Evolutionary conservation across 2,113 vertebrate genomes (phyloP).

Genomic region (Smithornis capensis): DNA sequence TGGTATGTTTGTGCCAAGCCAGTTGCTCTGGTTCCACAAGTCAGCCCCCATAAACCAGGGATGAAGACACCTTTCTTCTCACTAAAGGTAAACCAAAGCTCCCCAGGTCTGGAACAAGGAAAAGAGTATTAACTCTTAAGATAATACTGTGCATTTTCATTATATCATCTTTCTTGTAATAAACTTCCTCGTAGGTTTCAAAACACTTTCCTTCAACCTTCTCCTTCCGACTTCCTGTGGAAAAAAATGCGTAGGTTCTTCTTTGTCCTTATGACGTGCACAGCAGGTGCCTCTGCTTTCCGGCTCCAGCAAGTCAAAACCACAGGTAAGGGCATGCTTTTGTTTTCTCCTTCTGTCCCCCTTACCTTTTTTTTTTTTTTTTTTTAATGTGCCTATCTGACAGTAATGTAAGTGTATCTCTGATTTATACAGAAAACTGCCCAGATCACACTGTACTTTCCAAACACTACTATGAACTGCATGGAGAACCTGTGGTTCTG

Average conservation of each 20-base stretch:
- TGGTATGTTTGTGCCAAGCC: neutral
- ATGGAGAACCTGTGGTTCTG: conserved; percentile 83
- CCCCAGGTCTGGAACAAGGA: neutral
- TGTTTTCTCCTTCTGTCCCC: neutral
- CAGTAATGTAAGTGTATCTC: conserved; percentile 34
- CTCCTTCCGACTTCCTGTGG: neutral
- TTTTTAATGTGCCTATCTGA: neutral
- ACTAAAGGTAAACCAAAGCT: neutral
- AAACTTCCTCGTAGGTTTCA: conserved; percentile 22
- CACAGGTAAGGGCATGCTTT: conserved; percentile 34
- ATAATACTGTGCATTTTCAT: neutral
- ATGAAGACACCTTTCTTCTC: neutral
- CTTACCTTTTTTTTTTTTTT: neutral
- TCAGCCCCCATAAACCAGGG: neutral
- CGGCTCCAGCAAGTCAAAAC: conserved; percentile 5
- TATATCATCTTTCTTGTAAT: neutral
- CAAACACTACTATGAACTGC: conserved; percentile 59
- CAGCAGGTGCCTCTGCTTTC: conserved; percentile 15
- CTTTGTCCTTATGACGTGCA: neutral
- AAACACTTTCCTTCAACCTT: neutral
- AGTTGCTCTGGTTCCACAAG: neutral
- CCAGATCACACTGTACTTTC: conserved; percentile 47
- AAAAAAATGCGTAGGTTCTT: neutral
- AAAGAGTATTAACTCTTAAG: neutral
- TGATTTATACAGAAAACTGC: conserved; percentile 62